A percentile compares a stretch with the other conserved stretches of the same genome.
phyloP scores from a whole-genome alignment of 2,797 vertebrate genomes.

The Danio albolineatus region DNA sequence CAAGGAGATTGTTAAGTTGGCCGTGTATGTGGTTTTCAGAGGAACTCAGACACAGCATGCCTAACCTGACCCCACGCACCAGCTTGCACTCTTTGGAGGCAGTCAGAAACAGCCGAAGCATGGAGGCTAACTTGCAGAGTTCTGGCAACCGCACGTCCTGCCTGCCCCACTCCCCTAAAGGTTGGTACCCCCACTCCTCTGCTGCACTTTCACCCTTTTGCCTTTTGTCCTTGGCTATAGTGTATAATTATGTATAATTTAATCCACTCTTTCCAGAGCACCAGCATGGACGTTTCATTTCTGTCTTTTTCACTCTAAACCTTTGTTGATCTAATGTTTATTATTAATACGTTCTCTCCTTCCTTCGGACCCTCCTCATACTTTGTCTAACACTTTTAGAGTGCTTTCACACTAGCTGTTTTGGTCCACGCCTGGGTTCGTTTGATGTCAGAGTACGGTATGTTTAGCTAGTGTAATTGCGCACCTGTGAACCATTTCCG shows the following conservation, averaged over 20 bases:
- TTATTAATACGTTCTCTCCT: too few relatives aligned
- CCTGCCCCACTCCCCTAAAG: slow-evolving; percentile 86
- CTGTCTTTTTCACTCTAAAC: too few relatives aligned
- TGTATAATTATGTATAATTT: neutral
- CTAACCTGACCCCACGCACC: slow-evolving; percentile 89
- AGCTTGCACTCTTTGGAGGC: slow-evolving; percentile 88
- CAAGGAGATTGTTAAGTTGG: slow-evolving; percentile 62
- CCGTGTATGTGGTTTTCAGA: slow-evolving; percentile 82
- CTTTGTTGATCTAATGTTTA: too few relatives aligned
- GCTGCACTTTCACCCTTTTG: slow-evolving; percentile 25
- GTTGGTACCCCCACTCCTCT: slow-evolving; percentile 74
- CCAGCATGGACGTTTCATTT: neutral
- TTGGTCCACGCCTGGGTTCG: too few relatives aligned
- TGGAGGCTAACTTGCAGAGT: slow-evolving; percentile 93
- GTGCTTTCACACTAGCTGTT: too few relatives aligned
- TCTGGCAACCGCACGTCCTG: slow-evolving; percentile 88
- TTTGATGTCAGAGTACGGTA: too few relatives aligned
- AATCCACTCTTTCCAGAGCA: slow-evolving; percentile 40
- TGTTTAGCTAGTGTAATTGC: too few relatives aligned
- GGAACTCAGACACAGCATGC: slow-evolving; percentile 93
- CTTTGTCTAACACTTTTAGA: too few relatives aligned
- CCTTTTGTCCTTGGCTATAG: neutral
- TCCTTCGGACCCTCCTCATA: too few relatives aligned
- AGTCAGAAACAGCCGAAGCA: slow-evolving; percentile 90
- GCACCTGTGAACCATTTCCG: too few relatives aligned